Evolutionary conservation across 2,113 vertebrate species (phyloP), one percentile per base, ranked within the genome.

Genomic region (Channa argus): DNA sequence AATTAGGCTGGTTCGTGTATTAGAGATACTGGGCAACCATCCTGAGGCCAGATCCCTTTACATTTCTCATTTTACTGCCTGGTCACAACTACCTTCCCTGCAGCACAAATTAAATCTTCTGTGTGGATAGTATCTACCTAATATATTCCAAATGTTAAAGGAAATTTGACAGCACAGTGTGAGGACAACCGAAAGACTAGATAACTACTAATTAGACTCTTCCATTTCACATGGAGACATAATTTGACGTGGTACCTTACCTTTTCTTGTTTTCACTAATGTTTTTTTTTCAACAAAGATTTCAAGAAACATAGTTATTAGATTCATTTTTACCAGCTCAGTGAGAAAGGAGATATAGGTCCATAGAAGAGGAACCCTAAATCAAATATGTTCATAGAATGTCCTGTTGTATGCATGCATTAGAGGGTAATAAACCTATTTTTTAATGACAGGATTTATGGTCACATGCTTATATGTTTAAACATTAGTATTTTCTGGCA

Each of bases 41-140:
- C 69, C 46, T 45, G 59, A 65, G 72, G 74, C 37, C 10, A 59
- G 52, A 46, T 74, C 24, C 43, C 36, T 43, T 50, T 76, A 3
- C 51, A 73, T 73, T 62, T 63, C 53, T 46, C 12, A 38, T 59
- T 78, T 64, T 62, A 37, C 74, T 53, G 50, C 4, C 53, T 24
- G 36, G 67, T 15, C 52, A 63, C 45, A 51, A 58, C 38, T 60
- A 50, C 33, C 38, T 67, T 70, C 64, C 61, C 37, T 34, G 46
- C 15, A 13, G 64, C 15, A 8, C 33, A 73, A 73, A 83, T 58
- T 37, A 59, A 61, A 69, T 44, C 36, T 47, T 14, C 34, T 43
- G 33, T 36, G 34, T 24, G 41, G 49, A 49, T 8, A 37, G 43
- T 13, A 33, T 43, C 41, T 2, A 44, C 0, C 24, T 45, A 34